Base-by-base conservation (phyloP, 2,888 invertebrate genomes). In the Parapristionchus giblindavisi region DNA sequence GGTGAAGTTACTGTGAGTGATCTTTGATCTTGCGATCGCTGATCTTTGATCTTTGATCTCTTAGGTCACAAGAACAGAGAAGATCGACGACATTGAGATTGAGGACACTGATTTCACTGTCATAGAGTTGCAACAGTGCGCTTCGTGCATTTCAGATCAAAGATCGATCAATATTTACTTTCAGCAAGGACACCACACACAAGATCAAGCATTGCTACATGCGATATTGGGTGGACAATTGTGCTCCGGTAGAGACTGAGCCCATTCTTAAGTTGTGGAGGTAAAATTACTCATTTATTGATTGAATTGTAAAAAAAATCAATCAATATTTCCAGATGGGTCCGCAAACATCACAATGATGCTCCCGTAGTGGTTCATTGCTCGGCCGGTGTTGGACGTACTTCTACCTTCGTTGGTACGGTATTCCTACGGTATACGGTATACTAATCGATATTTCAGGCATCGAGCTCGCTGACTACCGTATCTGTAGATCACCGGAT, bases 331-430 rank as follows among this genome's bases (percentile, higher is more conserved):
- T 60, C 3, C 43, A 65, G 63, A 65, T 65, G 63, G 63, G 63
- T 65, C 29, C 63, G 63, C 43, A 52, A 54, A 38, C 51, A 56
- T 1, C 48, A 68, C 52, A 52, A 51, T 4, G 68, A 52, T 36
- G 34, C 24, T 32, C 75, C 76, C 29, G 70, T 77, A n/a, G 65
- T 79, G 11, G 79, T 79, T 2, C 79, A 79, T 38, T 79, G 79
- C 60, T 77, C 79, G 60, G 79, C 79, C 1, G 76, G 78, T 32
- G 77, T 78, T 48, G 78, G 78, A 17, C 60, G 78, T n/a, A 78
- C 78, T 3, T 75, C 75, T 4, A 77, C 78, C 36, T 78, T 77
- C 70, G 66, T 75, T 21, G 63, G n/a, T n/a, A n/a, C n/a, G n/a
- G n/a, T n/a, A n/a, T n/a, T n/a, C n/a, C n/a, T n/a, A n/a, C n/a